phyloP scores from a whole-genome alignment of 2,113 vertebrate genomes.

The Choloepus hoffmanni region DNA sequence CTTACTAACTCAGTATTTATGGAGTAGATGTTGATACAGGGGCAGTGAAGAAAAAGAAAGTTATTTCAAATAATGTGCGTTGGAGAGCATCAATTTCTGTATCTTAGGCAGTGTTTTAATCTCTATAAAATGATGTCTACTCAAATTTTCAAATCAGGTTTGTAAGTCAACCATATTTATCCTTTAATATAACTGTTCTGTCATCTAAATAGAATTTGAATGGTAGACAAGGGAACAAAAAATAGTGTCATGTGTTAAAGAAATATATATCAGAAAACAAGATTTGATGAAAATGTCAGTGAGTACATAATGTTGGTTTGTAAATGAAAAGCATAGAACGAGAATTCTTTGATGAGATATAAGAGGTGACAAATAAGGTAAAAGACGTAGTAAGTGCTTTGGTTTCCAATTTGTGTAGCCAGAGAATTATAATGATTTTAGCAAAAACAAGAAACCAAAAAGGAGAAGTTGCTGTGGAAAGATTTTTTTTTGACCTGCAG shows the following conservation, averaged over 20 bases:
- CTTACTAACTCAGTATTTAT: background rate
- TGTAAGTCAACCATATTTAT: background rate
- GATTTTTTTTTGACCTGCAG: background rate
- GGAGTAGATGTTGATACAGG: background rate
- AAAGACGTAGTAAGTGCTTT: background rate
- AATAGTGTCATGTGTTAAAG: background rate
- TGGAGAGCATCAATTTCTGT: background rate
- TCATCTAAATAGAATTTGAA: background rate
- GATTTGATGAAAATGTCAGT: background rate
- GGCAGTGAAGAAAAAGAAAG: background rate
- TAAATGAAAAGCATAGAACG: background rate
- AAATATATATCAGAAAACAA: background rate
- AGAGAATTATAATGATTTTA: background rate
- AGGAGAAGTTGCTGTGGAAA: background rate
- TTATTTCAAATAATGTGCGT: background rate
- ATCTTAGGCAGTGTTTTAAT: background rate
- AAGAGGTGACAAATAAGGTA: background rate
- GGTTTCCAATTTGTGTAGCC: background rate
- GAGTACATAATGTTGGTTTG: background rate
- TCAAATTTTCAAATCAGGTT: background rate
- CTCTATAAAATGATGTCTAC: background rate
- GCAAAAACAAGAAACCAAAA: background rate
- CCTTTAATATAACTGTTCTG: background rate
- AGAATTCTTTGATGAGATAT: background rate
- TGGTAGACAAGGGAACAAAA: background rate